A percentile compares a stretch with the other conserved stretches of the same genome.
phyloP scores from a whole-genome alignment of 2,888 invertebrate genomes.

The Notocelia uddmanniana region DNA sequence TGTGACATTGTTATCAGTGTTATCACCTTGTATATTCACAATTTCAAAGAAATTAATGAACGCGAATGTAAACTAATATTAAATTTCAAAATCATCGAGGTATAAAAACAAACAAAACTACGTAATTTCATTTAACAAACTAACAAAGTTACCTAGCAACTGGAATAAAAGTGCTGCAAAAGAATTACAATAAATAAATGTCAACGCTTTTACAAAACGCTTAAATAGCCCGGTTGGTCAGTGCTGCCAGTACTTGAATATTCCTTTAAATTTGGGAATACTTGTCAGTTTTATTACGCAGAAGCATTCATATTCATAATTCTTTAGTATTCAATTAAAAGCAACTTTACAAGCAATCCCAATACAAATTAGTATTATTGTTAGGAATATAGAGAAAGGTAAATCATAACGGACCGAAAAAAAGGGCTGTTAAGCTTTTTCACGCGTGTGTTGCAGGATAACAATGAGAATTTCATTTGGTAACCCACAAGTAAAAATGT shows the following conservation, averaged over 20 bases:
- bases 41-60: neutral
- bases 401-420: too few species aligned
- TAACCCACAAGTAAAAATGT: neutral
- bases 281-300: too few species aligned
- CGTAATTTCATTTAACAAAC: conserved; percentile 4
- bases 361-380: too few species aligned
- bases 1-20: conserved; percentile 27
- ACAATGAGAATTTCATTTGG: neutral
- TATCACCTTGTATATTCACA: neutral
- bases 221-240: neutral
- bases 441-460: neutral
- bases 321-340: too few species aligned
- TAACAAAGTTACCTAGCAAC: conserved; percentile 35
- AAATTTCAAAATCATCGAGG: neutral
- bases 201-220: conserved; percentile 7
- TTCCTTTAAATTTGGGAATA: neutral
- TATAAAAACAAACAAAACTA: conserved; percentile 26
- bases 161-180: neutral
- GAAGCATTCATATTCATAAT: too few species aligned
- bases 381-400: too few species aligned
- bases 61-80: neutral
- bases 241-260: neutral
- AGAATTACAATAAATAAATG: neutral
- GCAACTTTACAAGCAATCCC: too few species aligned
- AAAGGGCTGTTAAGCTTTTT: too few species aligned